Evolutionary conservation across 2,888 invertebrate genomes (phyloP).

Genomic region (Lasioglossum lativentre): DNA sequence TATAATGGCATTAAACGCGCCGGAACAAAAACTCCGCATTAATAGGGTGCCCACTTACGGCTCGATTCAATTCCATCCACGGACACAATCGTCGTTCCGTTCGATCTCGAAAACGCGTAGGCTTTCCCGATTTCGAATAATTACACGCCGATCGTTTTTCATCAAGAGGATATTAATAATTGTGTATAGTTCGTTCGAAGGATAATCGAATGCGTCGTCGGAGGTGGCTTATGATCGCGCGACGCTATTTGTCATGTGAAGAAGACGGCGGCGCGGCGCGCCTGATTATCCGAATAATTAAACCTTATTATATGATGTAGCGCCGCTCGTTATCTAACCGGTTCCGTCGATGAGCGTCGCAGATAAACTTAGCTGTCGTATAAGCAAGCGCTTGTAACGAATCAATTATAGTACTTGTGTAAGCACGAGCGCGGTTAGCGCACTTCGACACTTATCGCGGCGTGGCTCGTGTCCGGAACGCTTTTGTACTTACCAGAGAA

Average conservation of each 20-base stretch:
- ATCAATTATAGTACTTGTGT: slow-evolving; percentile 71
- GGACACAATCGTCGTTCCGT: not conserved
- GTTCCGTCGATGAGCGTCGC: slow-evolving; percentile 69
- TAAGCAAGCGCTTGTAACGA: slow-evolving; percentile 71
- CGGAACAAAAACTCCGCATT: not conserved
- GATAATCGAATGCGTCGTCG: slow-evolving; percentile 8
- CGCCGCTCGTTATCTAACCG: slow-evolving; percentile 73
- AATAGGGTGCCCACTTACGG: not conserved
- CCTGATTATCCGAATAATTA: slow-evolving; percentile 73
- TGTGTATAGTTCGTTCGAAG: slow-evolving; percentile 2
- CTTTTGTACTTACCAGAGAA: slow-evolving; percentile 30
- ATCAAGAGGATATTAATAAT: not conserved
- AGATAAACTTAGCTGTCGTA: slow-evolving; percentile 74
- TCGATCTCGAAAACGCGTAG: not conserved
- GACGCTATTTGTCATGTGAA: slow-evolving; percentile 65
- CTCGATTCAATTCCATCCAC: not conserved
- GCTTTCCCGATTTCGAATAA: not conserved
- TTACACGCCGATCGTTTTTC: not conserved
- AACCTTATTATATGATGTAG: slow-evolving; percentile 73
- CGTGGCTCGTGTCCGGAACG: slow-evolving; percentile 52
- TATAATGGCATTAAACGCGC: slow-evolving; percentile 7
- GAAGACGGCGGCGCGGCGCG: slow-evolving; percentile 43
- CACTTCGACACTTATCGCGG: slow-evolving; percentile 63
- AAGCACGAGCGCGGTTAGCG: slow-evolving; percentile 56
- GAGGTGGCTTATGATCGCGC: slow-evolving; percentile 36